A percentile compares a stretch with the other conserved stretches of the same genome.
Conservation (phyloP, 2,888 invertebrate species). For the Mythimna impura region DNA sequence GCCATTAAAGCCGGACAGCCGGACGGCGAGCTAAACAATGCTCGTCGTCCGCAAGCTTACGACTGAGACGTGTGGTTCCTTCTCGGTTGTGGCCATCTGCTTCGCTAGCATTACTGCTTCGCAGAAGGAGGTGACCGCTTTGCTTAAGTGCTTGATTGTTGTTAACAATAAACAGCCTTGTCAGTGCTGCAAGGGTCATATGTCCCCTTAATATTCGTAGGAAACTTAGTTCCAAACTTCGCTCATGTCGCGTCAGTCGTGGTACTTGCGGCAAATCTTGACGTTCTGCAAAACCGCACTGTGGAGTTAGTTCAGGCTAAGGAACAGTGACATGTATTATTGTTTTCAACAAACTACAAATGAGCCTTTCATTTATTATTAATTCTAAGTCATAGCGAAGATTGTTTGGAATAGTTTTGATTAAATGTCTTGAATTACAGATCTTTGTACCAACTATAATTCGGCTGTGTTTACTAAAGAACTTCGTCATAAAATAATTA, state of each 20-base stretch:
- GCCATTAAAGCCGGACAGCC: no score
- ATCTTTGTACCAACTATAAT: neutral
- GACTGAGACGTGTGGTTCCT: no score
- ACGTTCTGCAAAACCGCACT: conserved; percentile 53
- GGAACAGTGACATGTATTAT: conserved; percentile 43
- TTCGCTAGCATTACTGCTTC: no score
- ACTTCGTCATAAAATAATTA: no score
- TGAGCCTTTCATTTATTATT: conserved; percentile 32
- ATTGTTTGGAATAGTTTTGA: conserved; percentile 27
- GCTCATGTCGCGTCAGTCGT: conserved; percentile 33
- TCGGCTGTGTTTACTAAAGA: neutral
- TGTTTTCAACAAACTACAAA: conserved; percentile 37
- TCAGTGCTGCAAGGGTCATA: conserved; percentile 6
- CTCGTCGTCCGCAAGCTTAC: no score
- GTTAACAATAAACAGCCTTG: neutral
- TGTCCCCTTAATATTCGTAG: conserved; percentile 11
- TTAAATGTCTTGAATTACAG: neutral
- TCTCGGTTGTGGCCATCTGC: no score
- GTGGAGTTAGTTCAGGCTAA: conserved; percentile 43
- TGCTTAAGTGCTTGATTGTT: neutral
- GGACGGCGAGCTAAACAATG: no score
- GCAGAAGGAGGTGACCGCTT: no score
- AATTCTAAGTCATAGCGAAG: conserved; percentile 4
- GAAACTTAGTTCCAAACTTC: conserved; percentile 34
- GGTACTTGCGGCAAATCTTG: conserved; percentile 49